Percentiles rank a stretch among this genome's conserved stretches.
Conservation (phyloP, 2,888 invertebrate species). For the Polydrusus cervinus region DNA sequence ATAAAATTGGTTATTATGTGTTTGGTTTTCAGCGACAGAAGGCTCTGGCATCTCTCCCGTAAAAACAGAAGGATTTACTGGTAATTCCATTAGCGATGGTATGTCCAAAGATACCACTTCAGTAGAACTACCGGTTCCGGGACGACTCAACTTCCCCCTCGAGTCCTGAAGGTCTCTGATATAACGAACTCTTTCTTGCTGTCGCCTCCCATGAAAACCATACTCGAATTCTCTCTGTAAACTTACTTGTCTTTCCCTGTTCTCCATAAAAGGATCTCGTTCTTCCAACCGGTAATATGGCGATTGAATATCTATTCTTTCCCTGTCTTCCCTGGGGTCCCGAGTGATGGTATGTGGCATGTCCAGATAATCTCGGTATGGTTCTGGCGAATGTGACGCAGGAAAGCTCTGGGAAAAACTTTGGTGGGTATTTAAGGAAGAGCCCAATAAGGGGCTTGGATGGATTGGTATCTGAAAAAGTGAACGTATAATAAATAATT, state of each 20-base stretch:
- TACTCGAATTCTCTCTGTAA: not conserved
- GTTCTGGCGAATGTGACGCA: not conserved
- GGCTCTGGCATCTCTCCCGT: not conserved
- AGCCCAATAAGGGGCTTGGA: not conserved
- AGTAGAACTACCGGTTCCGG: not conserved
- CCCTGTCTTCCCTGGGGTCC: not conserved
- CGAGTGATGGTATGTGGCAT: slow-evolving; percentile 5
- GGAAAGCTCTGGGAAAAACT: not conserved
- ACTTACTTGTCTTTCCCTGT: not conserved
- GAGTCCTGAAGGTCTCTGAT: not conserved
- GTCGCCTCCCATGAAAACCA: not conserved
- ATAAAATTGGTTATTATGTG: not conserved
- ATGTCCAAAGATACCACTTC: not conserved
- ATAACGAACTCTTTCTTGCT: not conserved
- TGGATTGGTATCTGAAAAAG: not conserved
- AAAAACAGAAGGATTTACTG: not conserved
- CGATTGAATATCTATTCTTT: too few relatives aligned
- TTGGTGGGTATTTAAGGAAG: not conserved
- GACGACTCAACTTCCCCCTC: not conserved
- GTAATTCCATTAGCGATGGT: not conserved
- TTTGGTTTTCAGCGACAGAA: not conserved
- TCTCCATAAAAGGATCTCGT: not conserved
- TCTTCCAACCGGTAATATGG: not conserved
- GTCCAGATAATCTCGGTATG: slow-evolving; percentile 4
- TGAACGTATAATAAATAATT: too few relatives aligned